These are phyloP conservation scores for Macaria notata DNA, from an alignment of 2,888 invertebrate species.

Conservation along the genomic window DNA sequence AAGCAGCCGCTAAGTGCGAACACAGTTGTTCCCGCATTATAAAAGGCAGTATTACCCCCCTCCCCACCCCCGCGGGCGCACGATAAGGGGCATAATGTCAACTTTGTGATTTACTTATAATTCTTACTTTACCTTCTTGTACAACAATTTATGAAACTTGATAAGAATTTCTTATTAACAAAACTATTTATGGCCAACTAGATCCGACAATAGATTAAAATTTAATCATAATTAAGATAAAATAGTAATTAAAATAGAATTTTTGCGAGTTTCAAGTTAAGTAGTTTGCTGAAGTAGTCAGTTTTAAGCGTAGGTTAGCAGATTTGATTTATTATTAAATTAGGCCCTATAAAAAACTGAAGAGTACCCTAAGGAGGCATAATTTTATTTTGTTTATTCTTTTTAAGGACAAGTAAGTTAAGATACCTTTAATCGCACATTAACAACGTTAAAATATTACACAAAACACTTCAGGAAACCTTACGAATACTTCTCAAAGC, in stretches of 20 bases:
- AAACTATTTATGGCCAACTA: slow-evolving; percentile 2
- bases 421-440: too few species aligned
- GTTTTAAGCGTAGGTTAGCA: too few species aligned
- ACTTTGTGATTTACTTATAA: slow-evolving; percentile 15
- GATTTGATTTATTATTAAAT: too few species aligned
- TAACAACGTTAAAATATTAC: too few species aligned
- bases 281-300: too few species aligned
- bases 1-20: slow-evolving; percentile 6
- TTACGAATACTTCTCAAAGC: too few species aligned
- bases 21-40: slow-evolving; percentile 2
- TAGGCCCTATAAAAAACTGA: too few species aligned
- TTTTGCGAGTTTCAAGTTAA: background rate
- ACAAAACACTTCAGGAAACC: too few species aligned
- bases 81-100: slow-evolving; percentile 8
- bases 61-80: background rate
- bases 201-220: slow-evolving; percentile 9
- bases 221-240: slow-evolving; percentile 3
- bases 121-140: slow-evolving; percentile 7
- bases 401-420: too few species aligned
- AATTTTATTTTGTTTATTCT: too few species aligned
- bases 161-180: slow-evolving; percentile 2
- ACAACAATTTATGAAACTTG: background rate
- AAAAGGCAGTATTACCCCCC: slow-evolving; percentile 2
- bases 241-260: background rate
- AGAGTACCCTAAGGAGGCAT: too few species aligned